Evolutionary conservation across 2,888 invertebrate species (phyloP).

Genomic region (Watsonalla cultraria): DNA sequence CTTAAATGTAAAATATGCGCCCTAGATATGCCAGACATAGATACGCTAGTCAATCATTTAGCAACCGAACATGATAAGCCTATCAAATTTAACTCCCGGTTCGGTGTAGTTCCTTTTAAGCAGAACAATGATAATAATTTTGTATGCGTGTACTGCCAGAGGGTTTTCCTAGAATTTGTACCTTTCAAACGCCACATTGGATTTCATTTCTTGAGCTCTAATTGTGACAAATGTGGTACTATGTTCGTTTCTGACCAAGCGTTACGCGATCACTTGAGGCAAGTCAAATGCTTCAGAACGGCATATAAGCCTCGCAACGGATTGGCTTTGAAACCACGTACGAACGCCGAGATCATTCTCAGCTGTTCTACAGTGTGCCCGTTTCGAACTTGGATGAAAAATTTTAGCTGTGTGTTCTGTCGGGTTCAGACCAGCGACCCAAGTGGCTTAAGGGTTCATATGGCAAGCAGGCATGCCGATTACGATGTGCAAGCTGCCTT

Average conservation of each 20-base stretch:
- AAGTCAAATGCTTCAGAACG: slow-evolving; percentile 62
- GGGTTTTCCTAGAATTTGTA: slow-evolving; percentile 47
- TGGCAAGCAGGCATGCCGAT: slow-evolving; percentile 53
- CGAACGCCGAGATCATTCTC: slow-evolving; percentile 64
- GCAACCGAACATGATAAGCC: slow-evolving; percentile 54
- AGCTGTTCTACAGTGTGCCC: slow-evolving; percentile 67
- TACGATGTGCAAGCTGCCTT: slow-evolving; percentile 65
- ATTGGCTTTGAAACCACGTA: slow-evolving; percentile 50
- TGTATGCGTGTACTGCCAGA: slow-evolving; percentile 61
- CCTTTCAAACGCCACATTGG: slow-evolving; percentile 62
- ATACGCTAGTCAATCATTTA: slow-evolving; percentile 59
- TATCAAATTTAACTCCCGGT: slow-evolving; percentile 60
- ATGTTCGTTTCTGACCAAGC: slow-evolving; percentile 63
- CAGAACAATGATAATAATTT: slow-evolving; percentile 46
- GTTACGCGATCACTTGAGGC: slow-evolving; percentile 58
- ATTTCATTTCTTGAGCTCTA: slow-evolving; percentile 63
- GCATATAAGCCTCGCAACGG: slow-evolving; percentile 67
- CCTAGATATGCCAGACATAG: slow-evolving; percentile 48
- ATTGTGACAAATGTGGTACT: slow-evolving; percentile 66
- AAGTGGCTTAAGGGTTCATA: slow-evolving; percentile 50
- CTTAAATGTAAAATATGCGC: slow-evolving; percentile 61
- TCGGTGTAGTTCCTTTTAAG: slow-evolving; percentile 65
- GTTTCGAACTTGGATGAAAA: slow-evolving; percentile 67
- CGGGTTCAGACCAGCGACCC: slow-evolving; percentile 64
- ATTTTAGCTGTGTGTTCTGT: slow-evolving; percentile 70